These are phyloP conservation scores for Stomatorhinus walkeri DNA, from an alignment of 2,797 vertebrate genomes.

Conservation along the genomic window DNA sequence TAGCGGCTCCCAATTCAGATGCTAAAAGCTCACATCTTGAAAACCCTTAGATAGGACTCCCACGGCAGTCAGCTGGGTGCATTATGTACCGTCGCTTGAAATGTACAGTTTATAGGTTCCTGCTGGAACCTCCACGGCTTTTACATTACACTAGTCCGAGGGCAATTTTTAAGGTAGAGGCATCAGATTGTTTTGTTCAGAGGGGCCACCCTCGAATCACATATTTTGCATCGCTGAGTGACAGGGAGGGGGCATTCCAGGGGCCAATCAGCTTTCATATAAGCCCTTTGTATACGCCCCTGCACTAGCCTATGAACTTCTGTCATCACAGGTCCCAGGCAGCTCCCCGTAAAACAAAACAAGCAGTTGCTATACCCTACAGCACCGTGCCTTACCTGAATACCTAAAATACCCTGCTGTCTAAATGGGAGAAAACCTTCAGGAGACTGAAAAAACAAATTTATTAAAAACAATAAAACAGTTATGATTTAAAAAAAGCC, in stretches of 20 bases:
- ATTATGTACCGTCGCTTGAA: neutral
- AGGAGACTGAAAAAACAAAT: neutral
- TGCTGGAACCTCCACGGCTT: neutral
- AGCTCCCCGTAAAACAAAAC: neutral
- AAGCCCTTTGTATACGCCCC: neutral
- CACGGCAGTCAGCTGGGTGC: neutral
- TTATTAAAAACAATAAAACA: neutral
- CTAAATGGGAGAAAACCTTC: neutral
- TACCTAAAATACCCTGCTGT: slow-evolving; percentile 17
- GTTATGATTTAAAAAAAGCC: neutral
- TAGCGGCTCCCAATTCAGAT: neutral
- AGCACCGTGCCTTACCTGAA: neutral
- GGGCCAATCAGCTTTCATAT: neutral
- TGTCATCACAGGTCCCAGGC: neutral
- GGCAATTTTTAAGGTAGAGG: neutral
- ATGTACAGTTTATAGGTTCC: neutral
- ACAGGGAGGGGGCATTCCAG: neutral
- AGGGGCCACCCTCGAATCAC: neutral
- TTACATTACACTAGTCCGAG: neutral
- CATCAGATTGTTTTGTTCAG: neutral
- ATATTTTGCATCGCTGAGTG: neutral
- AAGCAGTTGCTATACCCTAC: neutral
- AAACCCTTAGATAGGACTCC: neutral
- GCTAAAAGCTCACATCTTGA: neutral
- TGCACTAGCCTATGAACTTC: neutral